Base-by-base conservation (phyloP, 2,797 vertebrate genomes). In the Lindbergichthys nudifrons region DNA sequence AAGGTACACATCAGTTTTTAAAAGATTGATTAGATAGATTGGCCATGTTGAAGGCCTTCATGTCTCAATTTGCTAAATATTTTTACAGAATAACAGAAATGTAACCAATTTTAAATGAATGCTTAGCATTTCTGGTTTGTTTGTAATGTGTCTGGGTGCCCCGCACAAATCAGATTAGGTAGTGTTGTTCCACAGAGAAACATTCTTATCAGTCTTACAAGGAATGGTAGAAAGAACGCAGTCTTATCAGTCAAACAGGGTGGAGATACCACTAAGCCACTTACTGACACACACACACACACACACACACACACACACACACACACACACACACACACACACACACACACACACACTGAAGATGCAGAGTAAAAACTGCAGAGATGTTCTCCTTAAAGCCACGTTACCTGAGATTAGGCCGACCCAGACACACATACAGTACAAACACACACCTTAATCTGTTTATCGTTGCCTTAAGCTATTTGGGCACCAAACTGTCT, bases 161-260 rank as follows among this genome's bases (percentile, higher is more conserved):
- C 7, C 26, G 46, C 21, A 2, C 52, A 23, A 61, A 65, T 66
- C 2, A 14, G 47, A 66, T n/a, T 0, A 14, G 42, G 12, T 4
- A 0, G 15, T 62, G 61, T 47, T 47, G 43, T 15, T 66, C 26
- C 23, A 74, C 56, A 36, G 41, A 18, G 15, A 77, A 72, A 65
- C 30, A 3, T 53, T 70, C 67, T 80, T 81, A 75, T 86, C 82
- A 32, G 64, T 65, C 61, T 52, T 14, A 80, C 71, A 77, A 81
- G 64, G 79, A 83, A 70, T 1, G 26, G 47, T 39, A 58, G 67
- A 73, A 39, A 60, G 66, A 75, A 52, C 1, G 2, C 63, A 36
- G 57, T 62, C 57, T 88, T 87, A 90, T 91, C 87, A 87, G 84
- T 1, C 58, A 60, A 54, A 48, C 86, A 67, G 77, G 77, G 71